These are phyloP conservation scores for Thymelicus sylvestris DNA, from an alignment of 2,888 invertebrate species.

Conservation along the genomic window DNA sequence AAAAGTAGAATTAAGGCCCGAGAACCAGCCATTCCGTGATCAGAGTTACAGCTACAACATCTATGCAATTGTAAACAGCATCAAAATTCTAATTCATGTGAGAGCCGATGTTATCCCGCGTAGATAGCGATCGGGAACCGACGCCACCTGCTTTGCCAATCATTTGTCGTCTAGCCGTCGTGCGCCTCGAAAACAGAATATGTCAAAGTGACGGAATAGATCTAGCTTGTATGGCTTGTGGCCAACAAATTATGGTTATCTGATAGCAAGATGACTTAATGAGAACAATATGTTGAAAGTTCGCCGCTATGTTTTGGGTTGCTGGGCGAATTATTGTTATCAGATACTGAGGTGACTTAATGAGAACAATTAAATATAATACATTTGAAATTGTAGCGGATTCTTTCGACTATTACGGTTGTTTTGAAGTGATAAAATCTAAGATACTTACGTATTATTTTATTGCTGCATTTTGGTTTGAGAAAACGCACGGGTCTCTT, in stretches of 20 bases:
- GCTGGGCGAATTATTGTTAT: background rate
- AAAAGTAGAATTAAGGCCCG: background rate
- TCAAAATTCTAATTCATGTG: conserved; percentile 50
- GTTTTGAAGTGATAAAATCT: background rate
- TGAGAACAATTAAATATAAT: conserved; percentile 3
- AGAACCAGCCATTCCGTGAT: background rate
- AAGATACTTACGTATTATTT: background rate
- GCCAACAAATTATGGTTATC: conserved; percentile 2
- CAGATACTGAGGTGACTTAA: conserved; percentile 6
- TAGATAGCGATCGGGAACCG: conserved; percentile 42
- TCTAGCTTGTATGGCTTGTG: conserved; percentile 15
- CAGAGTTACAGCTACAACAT: background rate
- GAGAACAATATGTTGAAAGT: conserved; percentile 9
- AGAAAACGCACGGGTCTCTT: background rate
- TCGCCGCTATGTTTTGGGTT: background rate
- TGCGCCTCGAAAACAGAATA: conserved; percentile 25
- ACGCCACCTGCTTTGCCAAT: conserved; percentile 40
- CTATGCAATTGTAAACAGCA: conserved; percentile 33
- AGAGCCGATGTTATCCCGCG: conserved; percentile 45
- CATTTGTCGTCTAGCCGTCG: conserved; percentile 40
- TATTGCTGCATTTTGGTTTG: background rate
- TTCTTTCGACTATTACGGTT: background rate
- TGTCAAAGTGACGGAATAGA: conserved; percentile 11
- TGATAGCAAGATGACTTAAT: conserved; percentile 2
- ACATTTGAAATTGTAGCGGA: conserved; percentile 5